A percentile compares a stretch with the other conserved stretches of the same genome.
Evolutionary conservation across 2,797 vertebrate species (phyloP).

Genomic region (Trachops cirrhosus): DNA sequence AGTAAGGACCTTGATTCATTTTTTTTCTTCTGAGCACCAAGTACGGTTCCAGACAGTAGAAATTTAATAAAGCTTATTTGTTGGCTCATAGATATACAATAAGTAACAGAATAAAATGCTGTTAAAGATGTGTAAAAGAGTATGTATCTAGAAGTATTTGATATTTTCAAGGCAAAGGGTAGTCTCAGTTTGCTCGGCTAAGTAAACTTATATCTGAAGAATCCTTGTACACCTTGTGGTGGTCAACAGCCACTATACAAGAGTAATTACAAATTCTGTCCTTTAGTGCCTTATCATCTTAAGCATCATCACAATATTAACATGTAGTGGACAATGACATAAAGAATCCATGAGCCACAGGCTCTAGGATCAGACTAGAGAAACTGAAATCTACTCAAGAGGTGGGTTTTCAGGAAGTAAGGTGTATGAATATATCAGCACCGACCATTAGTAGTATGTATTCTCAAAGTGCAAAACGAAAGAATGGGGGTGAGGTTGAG

Average conservation of each 20-base stretch:
- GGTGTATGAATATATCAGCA: background rate
- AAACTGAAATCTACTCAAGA: background rate
- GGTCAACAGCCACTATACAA: background rate
- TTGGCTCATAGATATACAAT: background rate
- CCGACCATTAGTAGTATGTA: background rate
- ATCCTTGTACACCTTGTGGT: background rate
- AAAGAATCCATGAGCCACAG: background rate
- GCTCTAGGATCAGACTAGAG: background rate
- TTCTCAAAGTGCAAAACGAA: background rate
- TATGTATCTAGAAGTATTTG: background rate
- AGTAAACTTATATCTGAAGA: background rate
- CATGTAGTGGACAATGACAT: background rate
- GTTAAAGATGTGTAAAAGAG: background rate
- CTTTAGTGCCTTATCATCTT: background rate
- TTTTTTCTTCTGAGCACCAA: background rate
- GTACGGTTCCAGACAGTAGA: background rate
- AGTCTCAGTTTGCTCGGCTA: background rate
- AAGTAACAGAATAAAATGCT: background rate
- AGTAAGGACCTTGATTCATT: background rate
- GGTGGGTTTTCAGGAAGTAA: background rate
- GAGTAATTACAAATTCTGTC: background rate
- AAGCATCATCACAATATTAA: background rate
- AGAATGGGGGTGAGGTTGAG: background rate
- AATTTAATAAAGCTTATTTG: background rate
- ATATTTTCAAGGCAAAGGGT: slow-evolving; percentile 6